Evolutionary conservation across 2,888 invertebrate genomes (phyloP).

Genomic region (Eurytoma adleriae): DNA sequence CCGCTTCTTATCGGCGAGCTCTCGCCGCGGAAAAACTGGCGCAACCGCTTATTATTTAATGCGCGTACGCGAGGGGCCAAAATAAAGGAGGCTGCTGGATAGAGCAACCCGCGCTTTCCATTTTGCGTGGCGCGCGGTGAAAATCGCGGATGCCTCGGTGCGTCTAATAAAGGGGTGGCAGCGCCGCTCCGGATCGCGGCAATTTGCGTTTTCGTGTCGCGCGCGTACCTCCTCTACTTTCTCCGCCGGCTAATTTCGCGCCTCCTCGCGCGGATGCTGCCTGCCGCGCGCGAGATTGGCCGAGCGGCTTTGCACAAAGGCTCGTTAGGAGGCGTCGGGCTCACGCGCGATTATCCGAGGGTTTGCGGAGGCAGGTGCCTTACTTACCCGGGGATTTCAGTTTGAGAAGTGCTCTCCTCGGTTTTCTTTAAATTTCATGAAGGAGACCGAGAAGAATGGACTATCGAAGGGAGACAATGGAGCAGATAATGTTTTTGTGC

Average conservation of each 20-base stretch:
- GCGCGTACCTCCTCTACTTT: slow-evolving; percentile 19
- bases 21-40: background rate
- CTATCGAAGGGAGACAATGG: too few relatives aligned
- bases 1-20: slow-evolving; percentile 2
- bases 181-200: slow-evolving; percentile 57
- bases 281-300: too few relatives aligned
- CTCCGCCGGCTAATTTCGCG: slow-evolving; percentile 26
- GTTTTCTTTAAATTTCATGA: too few relatives aligned
- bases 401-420: too few relatives aligned
- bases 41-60: slow-evolving; percentile 43
- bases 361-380: too few relatives aligned
- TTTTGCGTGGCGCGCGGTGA: slow-evolving; percentile 14
- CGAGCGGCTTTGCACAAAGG: too few relatives aligned
- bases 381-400: too few relatives aligned
- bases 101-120: slow-evolving; percentile 26
- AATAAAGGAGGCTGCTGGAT: slow-evolving; percentile 3
- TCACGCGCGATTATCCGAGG: too few relatives aligned
- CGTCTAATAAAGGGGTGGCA: slow-evolving; percentile 39
- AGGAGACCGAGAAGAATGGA: too few relatives aligned
- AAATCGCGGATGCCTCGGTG: slow-evolving; percentile 32
- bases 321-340: too few relatives aligned
- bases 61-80: background rate
- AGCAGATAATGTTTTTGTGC: too few relatives aligned
- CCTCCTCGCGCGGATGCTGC: background rate
- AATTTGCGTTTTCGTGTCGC: slow-evolving; percentile 63